These are phyloP conservation scores for Salmo trutta DNA, from an alignment of 2,797 vertebrate species.

Conservation along the genomic window DNA sequence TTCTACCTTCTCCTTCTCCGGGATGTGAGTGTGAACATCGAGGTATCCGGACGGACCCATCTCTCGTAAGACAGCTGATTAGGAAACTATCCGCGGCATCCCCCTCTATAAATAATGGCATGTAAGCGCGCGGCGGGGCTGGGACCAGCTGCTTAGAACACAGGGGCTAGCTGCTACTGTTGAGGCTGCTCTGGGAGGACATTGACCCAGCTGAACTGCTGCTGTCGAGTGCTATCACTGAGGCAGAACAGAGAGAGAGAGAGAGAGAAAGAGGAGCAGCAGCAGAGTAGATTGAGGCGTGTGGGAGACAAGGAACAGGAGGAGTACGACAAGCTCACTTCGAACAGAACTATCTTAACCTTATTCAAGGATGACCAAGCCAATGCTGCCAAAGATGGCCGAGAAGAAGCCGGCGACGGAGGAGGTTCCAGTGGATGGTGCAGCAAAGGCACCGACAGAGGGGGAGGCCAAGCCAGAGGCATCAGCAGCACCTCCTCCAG, in stretches of 20 bases:
- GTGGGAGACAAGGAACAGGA: constrained; percentile 21
- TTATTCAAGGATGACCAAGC: constrained; percentile 67
- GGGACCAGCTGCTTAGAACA: constrained; percentile 57
- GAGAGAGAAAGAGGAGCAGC: constrained; percentile 22
- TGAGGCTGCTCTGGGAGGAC: constrained; percentile 41
- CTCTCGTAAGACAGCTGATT: constrained; percentile 66
- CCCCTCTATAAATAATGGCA: constrained; percentile 75
- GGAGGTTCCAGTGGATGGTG: constrained; percentile 30
- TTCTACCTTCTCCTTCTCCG: constrained; percentile 11
- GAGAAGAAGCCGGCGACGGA: constrained; percentile 64
- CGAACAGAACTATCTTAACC: constrained; percentile 4
- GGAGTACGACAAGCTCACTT: constrained; percentile 1
- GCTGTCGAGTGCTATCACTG: constrained; percentile 19
- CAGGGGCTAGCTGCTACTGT: constrained; percentile 40
- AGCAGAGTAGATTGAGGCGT: constrained; percentile 26
- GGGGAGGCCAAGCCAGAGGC: constrained; percentile 31
- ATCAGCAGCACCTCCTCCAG: constrained; percentile 18
- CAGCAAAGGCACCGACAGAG: constrained; percentile 26
- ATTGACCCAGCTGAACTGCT: constrained; percentile 35
- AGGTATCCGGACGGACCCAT: constrained; percentile 49
- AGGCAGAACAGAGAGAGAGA: constrained; percentile 20
- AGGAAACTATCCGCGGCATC: constrained; percentile 74
- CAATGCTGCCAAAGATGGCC: constrained; percentile 65
- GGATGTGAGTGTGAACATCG: constrained; percentile 46
- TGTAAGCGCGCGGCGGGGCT: constrained; percentile 42